Evolutionary conservation across 2,888 invertebrate genomes (phyloP), one percentile per base, ranked within the genome.

Genomic region (Mythimna albipuncta): DNA sequence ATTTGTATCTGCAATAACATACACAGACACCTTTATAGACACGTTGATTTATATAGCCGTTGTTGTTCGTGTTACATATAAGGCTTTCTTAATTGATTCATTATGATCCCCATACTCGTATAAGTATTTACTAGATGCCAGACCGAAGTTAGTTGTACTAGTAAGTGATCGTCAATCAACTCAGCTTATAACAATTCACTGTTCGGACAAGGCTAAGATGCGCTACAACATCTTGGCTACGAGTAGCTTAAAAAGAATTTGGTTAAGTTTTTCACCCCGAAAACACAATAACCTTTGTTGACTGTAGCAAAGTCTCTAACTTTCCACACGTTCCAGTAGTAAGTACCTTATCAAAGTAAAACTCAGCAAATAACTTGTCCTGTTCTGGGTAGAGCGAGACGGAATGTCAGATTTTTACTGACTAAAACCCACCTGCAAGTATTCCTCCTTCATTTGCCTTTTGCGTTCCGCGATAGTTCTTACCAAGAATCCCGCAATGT

Each of bases 281-380:
- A 41, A 78, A 57, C 50, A 52, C 32, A 21, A 54, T 63, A 38
- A 58, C 38, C 21, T 75, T 35, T 52, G 50, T 81, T 62, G 47
- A 54, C 38, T 26, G 32, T 35, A 19, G 19, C 41, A 19, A 64
- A 54, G 32, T 41, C n/a, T 44, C 10, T 32, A 77, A 59, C n/a
- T 44, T 44, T n/a, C 70, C 3, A 50, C 77, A 50, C 71, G 58
- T 77, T 55, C n/a, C 32, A 41, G 38, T 66, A 61, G 44, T 57
- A 41, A 41, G 71, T 52, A 82, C 26, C 26, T 26, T 1, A 79
- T 77, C 59, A 44, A 44, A 44, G 11, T 44, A 11, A 44, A 44
- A 11, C 4, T 11, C 41, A 13, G 11, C 41, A 44, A 44, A 44
- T 44, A 44, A 44, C 13, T 44, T 5, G 44, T 13, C 4, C 41